phyloP scores from a whole-genome alignment of 2,797 vertebrate genomes.

The Thalassophryne amazonica region DNA sequence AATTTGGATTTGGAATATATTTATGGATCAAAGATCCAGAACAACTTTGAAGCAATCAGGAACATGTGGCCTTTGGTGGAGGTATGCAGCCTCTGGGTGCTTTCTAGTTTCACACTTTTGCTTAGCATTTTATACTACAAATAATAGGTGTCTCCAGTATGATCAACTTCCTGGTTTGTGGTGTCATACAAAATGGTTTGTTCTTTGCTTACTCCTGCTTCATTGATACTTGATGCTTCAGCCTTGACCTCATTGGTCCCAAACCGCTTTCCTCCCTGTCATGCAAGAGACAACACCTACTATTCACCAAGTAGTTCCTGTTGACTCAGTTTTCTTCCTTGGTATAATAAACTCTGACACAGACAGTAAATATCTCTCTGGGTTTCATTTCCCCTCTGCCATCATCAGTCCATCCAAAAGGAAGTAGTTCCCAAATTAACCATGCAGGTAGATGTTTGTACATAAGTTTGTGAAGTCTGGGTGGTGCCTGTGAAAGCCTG shows the following conservation, averaged over 20 bases:
- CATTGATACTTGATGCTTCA: slow-evolving; percentile 29
- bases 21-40: too few species aligned
- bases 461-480: slow-evolving; percentile 12
- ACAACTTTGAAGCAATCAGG: too few species aligned
- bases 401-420: slow-evolving; percentile 61
- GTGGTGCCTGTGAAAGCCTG: slow-evolving; percentile 11
- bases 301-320: slow-evolving; percentile 63
- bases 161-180: too few species aligned
- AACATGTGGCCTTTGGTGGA: too few species aligned
- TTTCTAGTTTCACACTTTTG: too few species aligned
- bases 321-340: slow-evolving; percentile 62
- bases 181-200: too few species aligned
- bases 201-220: slow-evolving; percentile 43
- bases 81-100: too few species aligned
- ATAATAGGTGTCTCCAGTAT: too few species aligned
- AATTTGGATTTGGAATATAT: too few species aligned
- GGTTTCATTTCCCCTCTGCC: slow-evolving; percentile 72
- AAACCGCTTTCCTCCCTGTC: slow-evolving; percentile 1
- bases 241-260: slow-evolving; percentile 56
- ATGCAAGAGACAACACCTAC: slow-evolving; percentile 53
- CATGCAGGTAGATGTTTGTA: slow-evolving; percentile 47
- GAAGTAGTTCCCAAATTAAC: slow-evolving; percentile 56
- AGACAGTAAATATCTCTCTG: slow-evolving; percentile 66
- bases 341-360: slow-evolving; percentile 65
- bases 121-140: too few species aligned